Evolutionary conservation across 2,113 vertebrate genomes (phyloP).

Genomic region (Cavia porcellus): DNA sequence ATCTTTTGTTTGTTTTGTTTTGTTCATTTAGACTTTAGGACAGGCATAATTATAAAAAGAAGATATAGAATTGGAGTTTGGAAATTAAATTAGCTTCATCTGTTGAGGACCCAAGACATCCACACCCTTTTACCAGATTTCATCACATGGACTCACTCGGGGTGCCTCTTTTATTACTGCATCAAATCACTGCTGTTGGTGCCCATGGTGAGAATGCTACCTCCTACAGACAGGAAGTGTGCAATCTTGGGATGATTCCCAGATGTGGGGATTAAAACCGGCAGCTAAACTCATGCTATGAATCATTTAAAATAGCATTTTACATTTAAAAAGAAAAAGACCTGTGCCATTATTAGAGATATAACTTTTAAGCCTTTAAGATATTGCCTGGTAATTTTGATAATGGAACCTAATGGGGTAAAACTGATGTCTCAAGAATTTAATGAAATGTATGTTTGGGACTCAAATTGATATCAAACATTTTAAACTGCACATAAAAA

Average conservation of each 20-base stretch:
- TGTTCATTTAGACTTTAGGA: constrained; percentile 46
- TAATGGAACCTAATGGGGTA: constrained; percentile 85
- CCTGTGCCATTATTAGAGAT: constrained; percentile 70
- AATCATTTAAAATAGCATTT: constrained; percentile 78
- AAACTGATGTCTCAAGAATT: constrained; percentile 81
- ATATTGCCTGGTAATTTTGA: constrained; percentile 80
- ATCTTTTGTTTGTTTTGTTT: constrained; percentile 1
- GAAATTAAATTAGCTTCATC: constrained; percentile 76
- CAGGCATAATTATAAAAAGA: constrained; percentile 66
- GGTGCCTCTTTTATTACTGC: constrained; percentile 53
- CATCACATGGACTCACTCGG: constrained; percentile 47
- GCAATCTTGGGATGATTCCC: constrained; percentile 69
- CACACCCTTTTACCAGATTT: constrained; percentile 15
- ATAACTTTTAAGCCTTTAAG: constrained; percentile 82
- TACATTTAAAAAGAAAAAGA: constrained; percentile 79
- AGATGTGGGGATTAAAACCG: constrained; percentile 70
- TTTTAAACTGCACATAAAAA: constrained; percentile 81
- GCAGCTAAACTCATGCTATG: constrained; percentile 58
- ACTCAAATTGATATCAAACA: constrained; percentile 80
- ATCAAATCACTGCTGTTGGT: background rate
- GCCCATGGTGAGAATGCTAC: constrained; percentile 40
- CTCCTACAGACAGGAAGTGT: constrained; percentile 73
- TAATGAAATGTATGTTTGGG: constrained; percentile 83
- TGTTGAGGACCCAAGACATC: constrained; percentile 50
- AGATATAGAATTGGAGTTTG: constrained; percentile 55